A percentile compares a stretch with the other conserved stretches of the same genome.
These are phyloP conservation scores for Drosophila kurseongensis DNA, from an alignment of 1,140 invertebrate species.

Conservation along the genomic window DNA sequence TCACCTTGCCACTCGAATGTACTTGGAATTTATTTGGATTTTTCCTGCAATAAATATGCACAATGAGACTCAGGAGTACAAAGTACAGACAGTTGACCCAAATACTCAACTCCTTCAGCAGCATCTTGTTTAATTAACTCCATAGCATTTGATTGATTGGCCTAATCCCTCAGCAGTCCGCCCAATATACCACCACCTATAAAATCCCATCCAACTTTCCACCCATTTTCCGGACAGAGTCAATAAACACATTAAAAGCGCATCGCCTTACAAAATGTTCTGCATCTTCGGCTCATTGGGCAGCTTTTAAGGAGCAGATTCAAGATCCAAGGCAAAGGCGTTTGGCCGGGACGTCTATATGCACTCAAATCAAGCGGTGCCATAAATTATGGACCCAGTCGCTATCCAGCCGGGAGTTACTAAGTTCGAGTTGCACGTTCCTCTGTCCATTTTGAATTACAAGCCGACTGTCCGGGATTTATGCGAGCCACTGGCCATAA, in stretches of 20 bases:
- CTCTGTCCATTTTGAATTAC: slow-evolving; percentile 58
- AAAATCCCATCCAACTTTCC: not conserved
- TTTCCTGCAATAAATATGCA: slow-evolving; percentile 37
- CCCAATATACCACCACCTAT: not conserved
- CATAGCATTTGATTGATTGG: slow-evolving; percentile 42
- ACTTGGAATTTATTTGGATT: slow-evolving; percentile 32
- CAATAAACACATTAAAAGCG: slow-evolving; percentile 75
- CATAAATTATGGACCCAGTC: slow-evolving; percentile 65
- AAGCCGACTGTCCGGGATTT: slow-evolving; percentile 54
- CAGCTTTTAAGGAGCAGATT: slow-evolving; percentile 21
- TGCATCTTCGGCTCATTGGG: slow-evolving; percentile 73
- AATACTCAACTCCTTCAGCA: slow-evolving; percentile 20
- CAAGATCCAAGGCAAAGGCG: slow-evolving; percentile 17
- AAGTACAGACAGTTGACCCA: slow-evolving; percentile 18
- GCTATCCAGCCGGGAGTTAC: slow-evolving; percentile 43
- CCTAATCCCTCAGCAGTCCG: slow-evolving; percentile 4
- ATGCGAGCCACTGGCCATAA: slow-evolving; percentile 67
- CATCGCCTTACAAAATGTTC: slow-evolving; percentile 48
- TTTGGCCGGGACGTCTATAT: slow-evolving; percentile 20
- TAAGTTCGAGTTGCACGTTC: slow-evolving; percentile 37
- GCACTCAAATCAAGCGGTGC: slow-evolving; percentile 55
- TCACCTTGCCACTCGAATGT: slow-evolving; percentile 8
- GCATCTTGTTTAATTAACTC: slow-evolving; percentile 37
- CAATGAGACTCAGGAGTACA: not conserved
- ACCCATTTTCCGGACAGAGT: slow-evolving; percentile 34